Evolutionary conservation across 2,797 vertebrate species (phyloP), one percentile per base, ranked within the genome.

Genomic region (Cirrhinus mrigala): DNA sequence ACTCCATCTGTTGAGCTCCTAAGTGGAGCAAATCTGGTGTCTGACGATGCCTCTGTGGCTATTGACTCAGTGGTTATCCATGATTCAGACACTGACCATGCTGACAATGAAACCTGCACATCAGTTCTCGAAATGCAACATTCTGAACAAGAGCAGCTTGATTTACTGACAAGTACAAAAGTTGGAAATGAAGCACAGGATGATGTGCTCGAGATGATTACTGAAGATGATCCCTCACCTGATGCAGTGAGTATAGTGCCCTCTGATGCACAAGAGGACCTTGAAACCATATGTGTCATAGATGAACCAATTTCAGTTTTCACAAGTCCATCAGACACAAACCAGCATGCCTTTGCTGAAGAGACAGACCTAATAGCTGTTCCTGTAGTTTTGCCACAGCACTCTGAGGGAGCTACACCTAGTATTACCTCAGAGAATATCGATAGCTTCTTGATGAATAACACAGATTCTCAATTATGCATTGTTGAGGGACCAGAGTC

Each of bases 401-500:
- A 71, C 14, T 27, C 4, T n/a, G 85, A 80, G 48, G n/a, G 50
- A 48, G 48, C 24, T 9, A 64, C 22, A 50, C 22, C 78, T 74
- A 60, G 4, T 5, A 77, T 10, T 77, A 27, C 20, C 4, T n/a
- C 44, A 15, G 27, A 60, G 1, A 20, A 6, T 7, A 27, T 78
- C n/a, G n/a, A 56, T 27, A 0, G 50, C 50, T 81, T 54, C 16
- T 46, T 15, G 5, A 62, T 81, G 29, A 85, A 87, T 12, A 64
- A 84, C 27, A 48, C 73, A 0, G 74, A 80, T 46, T 87, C 81
- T 69, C 50, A 56, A 75, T 70, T 7, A 12, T 33, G 66, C 52
- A 46, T 81, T 27, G 66, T 85, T 33, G 76, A 90, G 9, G 87
- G 83, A 22, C 48, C 69, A 60, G 16, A 33, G 4, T 62, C 44